A percentile compares a stretch with the other conserved stretches of the same genome.
Conservation (phyloP, 2,888 invertebrate genomes). For the Ischnura elegans region DNA sequence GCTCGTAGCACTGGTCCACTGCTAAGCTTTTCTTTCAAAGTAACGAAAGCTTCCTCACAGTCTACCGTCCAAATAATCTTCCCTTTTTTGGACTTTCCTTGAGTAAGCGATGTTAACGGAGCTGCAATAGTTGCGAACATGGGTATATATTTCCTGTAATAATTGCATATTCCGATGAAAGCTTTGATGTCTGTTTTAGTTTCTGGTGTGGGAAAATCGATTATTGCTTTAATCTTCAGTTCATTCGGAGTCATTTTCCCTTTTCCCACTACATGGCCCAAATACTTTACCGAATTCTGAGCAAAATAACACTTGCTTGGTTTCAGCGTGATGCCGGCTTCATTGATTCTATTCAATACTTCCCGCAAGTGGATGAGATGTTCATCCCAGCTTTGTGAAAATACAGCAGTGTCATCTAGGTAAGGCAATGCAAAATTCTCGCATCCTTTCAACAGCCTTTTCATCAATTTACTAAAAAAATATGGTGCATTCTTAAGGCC, state of each 20-base stretch:
- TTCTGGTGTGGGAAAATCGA: not conserved
- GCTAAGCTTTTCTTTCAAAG: not conserved
- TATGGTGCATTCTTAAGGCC: not conserved
- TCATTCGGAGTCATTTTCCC: not conserved
- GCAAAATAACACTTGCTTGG: not conserved
- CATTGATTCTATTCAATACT: not conserved
- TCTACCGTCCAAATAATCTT: not conserved
- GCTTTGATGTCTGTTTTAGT: not conserved
- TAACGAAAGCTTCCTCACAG: not conserved
- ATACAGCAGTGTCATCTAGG: not conserved
- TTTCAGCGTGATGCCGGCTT: not conserved
- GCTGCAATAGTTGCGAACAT: not conserved
- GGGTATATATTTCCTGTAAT: not conserved
- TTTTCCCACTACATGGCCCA: constrained; percentile 2
- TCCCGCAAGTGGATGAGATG: not conserved
- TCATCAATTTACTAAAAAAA: not conserved
- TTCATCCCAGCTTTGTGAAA: not conserved
- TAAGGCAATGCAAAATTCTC: not conserved
- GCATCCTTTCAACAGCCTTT: not conserved
- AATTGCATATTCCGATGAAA: not conserved
- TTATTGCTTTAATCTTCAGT: not conserved
- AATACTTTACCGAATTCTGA: not conserved
- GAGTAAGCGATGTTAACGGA: not conserved
- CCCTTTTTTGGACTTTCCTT: not conserved
- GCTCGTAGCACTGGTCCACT: not conserved